Evolutionary conservation across 2,888 invertebrate genomes (phyloP).

Genomic region (Zaprionus lineosus): DNA sequence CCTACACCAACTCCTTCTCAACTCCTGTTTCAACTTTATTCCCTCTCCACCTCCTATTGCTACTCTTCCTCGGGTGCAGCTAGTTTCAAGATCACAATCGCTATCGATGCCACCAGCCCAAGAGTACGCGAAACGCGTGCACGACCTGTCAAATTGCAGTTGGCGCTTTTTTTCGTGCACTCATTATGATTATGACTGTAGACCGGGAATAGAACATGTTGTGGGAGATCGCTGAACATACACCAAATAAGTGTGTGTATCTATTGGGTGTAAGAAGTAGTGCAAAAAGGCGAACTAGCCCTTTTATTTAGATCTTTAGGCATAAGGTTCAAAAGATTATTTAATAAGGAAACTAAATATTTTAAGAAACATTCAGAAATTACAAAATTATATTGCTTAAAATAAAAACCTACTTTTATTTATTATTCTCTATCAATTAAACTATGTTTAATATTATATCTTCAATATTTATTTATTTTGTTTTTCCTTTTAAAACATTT

Average conservation of each 20-base stretch:
- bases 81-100: conserved; percentile 42
- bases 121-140: conserved; percentile 72
- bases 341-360: too few species aligned
- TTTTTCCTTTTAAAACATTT: too few species aligned
- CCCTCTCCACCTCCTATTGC: background rate
- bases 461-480: too few species aligned
- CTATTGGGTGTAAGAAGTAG: conserved; percentile 47
- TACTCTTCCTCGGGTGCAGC: background rate
- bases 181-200: conserved; percentile 74
- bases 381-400: too few species aligned
- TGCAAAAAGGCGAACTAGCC: conserved; percentile 41
- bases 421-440: too few species aligned
- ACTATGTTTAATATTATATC: too few species aligned
- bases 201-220: background rate
- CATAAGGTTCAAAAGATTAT: too few species aligned
- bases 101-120: conserved; percentile 28
- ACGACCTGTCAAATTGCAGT: conserved; percentile 71
- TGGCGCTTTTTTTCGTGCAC: conserved; percentile 56
- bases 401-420: too few species aligned
- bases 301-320: too few species aligned
- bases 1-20: conserved; percentile 1
- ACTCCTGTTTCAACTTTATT: conserved; percentile 7
- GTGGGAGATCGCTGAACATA: background rate
- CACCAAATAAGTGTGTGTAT: background rate
- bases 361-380: too few species aligned